Evolutionary conservation across 2,888 invertebrate species (phyloP), one percentile per base, ranked within the genome.

Genomic region (Marronus borbonicus): DNA sequence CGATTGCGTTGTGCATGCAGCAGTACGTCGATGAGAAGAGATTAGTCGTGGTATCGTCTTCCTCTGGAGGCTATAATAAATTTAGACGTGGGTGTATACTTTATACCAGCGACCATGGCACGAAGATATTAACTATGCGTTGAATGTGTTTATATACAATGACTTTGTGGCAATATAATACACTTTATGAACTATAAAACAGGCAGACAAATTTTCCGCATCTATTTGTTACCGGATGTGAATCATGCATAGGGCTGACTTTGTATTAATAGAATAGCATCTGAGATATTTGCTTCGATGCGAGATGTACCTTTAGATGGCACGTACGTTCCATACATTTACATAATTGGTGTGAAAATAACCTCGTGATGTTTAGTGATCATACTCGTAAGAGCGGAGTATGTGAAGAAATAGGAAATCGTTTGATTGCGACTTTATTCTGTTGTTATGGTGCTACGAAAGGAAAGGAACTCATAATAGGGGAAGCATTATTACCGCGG

Each of bases 111-210:
- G 31, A 69, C 20, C 50, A 10, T n/a, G 24, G 69, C 69, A 52
- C 52, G 52, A 52, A 69, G 55, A 69, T 69, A 69, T 69, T 69
- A 69, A 69, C 55, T 69, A 69, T 68, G 68, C 69, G 28, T 39
- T n/a, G 69, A 69, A 69, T 52, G 55, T 69, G n/a, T 52, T 65
- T 52, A 52, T 31, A 69, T 7, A n/a, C 69, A 52, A 69, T 52
- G 10, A 52, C 52, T 69, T 14, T 28, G 17, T 31, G 5, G 64
- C 14, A 69, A 69, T 52, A 17, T 69, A 69, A 52, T 52, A 52
- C 55, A n/a, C 52, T 52, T 52, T 69, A 69, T 12, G 44, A 44
- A 31, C 52, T 52, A 69, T 69, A 50, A 69, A 69, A 69, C 52
- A 31, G 24, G 31, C 31, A 24, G 52, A 28, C 28, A 50, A 28